Evolutionary conservation across 1,140 invertebrate genomes (phyloP).

Genomic region (Drosophila murphyi): DNA sequence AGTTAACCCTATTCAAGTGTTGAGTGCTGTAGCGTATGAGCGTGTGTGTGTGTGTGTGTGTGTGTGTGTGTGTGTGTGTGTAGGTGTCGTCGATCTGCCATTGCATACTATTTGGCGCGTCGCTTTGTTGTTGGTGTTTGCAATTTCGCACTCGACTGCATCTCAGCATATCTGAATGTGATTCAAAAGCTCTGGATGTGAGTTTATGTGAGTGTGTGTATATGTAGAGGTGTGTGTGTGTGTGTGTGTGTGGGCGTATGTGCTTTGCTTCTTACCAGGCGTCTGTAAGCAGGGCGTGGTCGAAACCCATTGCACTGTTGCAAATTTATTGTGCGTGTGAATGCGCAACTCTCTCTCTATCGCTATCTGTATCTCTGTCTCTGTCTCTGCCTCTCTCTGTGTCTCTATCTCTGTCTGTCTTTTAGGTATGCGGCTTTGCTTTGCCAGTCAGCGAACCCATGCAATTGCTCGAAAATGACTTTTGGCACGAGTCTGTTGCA

Average conservation of each 20-base stretch:
- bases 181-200: slow-evolving; percentile 16
- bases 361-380: not conserved
- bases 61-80: not conserved
- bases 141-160: slow-evolving; percentile 77
- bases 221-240: slow-evolving; percentile 19
- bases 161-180: slow-evolving; percentile 48
- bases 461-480: slow-evolving; percentile 82
- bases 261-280: slow-evolving; percentile 35
- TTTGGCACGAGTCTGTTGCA: slow-evolving; percentile 65
- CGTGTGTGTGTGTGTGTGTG: not conserved
- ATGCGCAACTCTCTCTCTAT: slow-evolving; percentile 9
- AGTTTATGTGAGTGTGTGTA: slow-evolving; percentile 13
- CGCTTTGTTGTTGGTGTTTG: slow-evolving; percentile 59
- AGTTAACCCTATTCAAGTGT: not conserved
- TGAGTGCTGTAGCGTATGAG: slow-evolving; percentile 21
- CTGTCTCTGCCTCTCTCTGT: not conserved
- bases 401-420: slow-evolving; percentile 1
- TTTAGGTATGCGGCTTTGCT: slow-evolving; percentile 26
- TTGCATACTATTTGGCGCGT: slow-evolving; percentile 52
- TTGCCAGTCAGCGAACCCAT: slow-evolving; percentile 57
- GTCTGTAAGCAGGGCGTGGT: slow-evolving; percentile 55
- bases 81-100: not conserved
- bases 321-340: slow-evolving; percentile 72
- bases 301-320: slow-evolving; percentile 59
- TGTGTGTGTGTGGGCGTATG: slow-evolving; percentile 18